These are phyloP conservation scores for Eurystomus glaucurus DNA, from an alignment of 2,797 vertebrate species.

Conservation along the genomic window DNA sequence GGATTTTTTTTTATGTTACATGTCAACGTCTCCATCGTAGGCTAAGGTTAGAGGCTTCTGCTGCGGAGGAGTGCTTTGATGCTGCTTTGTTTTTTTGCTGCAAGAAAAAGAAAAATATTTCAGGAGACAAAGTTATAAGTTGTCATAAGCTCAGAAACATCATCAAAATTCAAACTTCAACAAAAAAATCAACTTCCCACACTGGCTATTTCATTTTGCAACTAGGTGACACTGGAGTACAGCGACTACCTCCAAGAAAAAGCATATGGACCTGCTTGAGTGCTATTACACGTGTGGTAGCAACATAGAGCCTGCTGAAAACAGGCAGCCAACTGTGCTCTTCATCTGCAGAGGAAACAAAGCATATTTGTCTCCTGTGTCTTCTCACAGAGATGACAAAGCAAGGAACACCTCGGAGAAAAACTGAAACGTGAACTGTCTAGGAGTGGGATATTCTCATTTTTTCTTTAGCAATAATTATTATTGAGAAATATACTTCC, in stretches of 20 bases:
- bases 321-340: not conserved
- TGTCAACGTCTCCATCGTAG: conserved; percentile 96
- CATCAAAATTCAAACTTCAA: not conserved
- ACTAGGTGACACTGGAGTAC: not conserved
- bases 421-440: conserved; percentile 16
- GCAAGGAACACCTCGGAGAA: not conserved
- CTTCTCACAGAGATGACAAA: conserved; percentile 27
- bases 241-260: not conserved
- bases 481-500: conserved; percentile 10
- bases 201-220: not conserved
- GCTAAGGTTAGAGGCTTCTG: conserved; percentile 97
- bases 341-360: conserved; percentile 10
- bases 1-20: conserved; percentile 87
- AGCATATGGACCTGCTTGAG: not conserved
- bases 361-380: not conserved
- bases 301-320: not conserved
- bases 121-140: not conserved
- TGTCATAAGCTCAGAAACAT: not conserved
- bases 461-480: conserved; percentile 7
- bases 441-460: not conserved
- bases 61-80: conserved; percentile 90
- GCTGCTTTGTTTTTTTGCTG: conserved; percentile 91
- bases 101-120: conserved; percentile 72
- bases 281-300: fast-evolving
- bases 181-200: not conserved